These are phyloP conservation scores for Cyclopterus lumpus DNA, from an alignment of 2,797 vertebrate genomes.

Conservation along the genomic window DNA sequence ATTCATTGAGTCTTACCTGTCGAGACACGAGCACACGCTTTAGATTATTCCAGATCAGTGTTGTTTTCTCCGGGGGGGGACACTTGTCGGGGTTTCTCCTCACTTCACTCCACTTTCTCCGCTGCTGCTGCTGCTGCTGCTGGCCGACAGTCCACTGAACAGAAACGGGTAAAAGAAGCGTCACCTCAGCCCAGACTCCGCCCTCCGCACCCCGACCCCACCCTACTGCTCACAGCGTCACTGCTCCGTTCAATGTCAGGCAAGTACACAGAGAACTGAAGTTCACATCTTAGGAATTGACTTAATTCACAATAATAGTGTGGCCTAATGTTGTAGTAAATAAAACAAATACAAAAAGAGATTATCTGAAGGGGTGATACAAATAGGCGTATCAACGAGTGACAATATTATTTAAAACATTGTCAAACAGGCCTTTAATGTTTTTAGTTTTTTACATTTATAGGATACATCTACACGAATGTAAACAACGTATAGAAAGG, in stretches of 20 bases:
- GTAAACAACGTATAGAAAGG: background rate
- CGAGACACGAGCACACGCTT: constrained; percentile 15
- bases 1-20: constrained; percentile 60
- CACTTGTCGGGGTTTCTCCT: constrained; percentile 18
- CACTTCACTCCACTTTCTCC: constrained; percentile 20
- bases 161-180: constrained; percentile 68
- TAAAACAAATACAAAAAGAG: background rate
- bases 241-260: background rate
- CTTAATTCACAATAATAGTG: background rate
- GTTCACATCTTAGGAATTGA: background rate
- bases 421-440: background rate
- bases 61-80: constrained; percentile 12
- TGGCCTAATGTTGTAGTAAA: background rate
- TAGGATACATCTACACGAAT: background rate
- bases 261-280: background rate
- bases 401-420: background rate
- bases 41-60: constrained; percentile 36
- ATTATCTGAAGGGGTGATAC: background rate
- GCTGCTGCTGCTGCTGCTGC: constrained; percentile 20
- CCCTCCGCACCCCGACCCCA: constrained; percentile 61
- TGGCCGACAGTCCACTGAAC: constrained; percentile 54
- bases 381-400: background rate
- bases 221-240: constrained; percentile 35
- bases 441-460: background rate
- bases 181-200: constrained; percentile 73